Conservation (phyloP, 2,888 invertebrate species). For the Lasius platythorax region DNA sequence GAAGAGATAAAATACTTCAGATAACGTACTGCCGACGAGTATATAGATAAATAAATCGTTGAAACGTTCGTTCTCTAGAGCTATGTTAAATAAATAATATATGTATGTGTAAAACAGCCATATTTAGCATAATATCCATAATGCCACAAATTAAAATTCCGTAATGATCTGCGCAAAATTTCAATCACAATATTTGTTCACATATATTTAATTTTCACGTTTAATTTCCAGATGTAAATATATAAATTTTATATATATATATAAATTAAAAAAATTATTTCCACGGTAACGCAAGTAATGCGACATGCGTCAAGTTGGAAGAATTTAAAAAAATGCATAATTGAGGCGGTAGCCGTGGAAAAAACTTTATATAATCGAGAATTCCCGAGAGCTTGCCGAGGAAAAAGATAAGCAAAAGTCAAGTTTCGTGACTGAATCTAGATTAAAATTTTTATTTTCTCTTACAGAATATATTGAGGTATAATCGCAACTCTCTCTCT, state of each 20-base stretch:
- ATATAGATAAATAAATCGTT: not conserved
- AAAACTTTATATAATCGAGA: slow-evolving; percentile 26
- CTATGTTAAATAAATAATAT: not conserved
- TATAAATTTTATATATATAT: not conserved
- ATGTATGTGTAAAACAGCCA: not conserved
- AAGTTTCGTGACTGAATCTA: not conserved
- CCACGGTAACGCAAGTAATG: slow-evolving; percentile 5
- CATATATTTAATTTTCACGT: not conserved
- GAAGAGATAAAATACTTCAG: slow-evolving; percentile 36
- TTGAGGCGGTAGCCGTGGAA: not conserved
- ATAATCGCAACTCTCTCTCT: not conserved
- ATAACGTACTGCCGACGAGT: slow-evolving; percentile 25
- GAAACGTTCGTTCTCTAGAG: not conserved
- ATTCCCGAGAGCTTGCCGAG: not conserved
- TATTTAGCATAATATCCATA: not conserved
- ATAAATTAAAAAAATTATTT: slow-evolving; percentile 26
- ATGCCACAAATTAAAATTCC: slow-evolving; percentile 22
- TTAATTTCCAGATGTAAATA: slow-evolving; percentile 36
- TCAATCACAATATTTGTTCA: slow-evolving; percentile 27
- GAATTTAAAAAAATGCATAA: slow-evolving; percentile 25
- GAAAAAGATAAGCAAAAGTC: not conserved
- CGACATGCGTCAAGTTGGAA: not conserved
- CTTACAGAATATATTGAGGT: not conserved
- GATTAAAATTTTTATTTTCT: not conserved
- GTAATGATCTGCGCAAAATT: slow-evolving; percentile 22